A percentile compares a stretch with the other conserved stretches of the same genome.
phyloP scores from a whole-genome alignment of 2,797 vertebrate genomes.

The Malurus splendens region DNA sequence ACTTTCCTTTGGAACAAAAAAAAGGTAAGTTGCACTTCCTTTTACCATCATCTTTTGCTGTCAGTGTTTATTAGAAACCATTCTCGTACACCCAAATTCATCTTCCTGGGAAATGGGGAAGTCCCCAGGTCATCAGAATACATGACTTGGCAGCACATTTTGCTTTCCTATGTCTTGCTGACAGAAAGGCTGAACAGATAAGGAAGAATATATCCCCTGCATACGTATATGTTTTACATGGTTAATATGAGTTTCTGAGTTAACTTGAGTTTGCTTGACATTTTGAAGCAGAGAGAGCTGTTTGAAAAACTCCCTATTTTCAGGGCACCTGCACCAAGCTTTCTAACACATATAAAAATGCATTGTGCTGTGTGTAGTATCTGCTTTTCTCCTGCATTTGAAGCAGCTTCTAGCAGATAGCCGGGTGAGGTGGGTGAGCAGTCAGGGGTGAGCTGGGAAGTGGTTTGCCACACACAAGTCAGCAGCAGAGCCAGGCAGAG shows the following conservation, averaged over 20 bases:
- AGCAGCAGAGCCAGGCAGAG: not conserved
- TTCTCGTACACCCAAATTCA: not conserved
- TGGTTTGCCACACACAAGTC: not conserved
- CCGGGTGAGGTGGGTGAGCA: not conserved
- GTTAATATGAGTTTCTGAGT: not conserved
- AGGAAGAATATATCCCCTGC: not conserved
- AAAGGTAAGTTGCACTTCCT: not conserved
- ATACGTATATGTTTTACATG: not conserved
- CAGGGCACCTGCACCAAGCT: not conserved
- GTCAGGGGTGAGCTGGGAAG: not conserved
- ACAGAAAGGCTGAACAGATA: slow-evolving; percentile 4
- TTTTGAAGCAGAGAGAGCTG: not conserved
- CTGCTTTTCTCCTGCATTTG: not conserved
- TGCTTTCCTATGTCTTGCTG: slow-evolving; percentile 18
- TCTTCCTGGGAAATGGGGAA: slow-evolving; percentile 49
- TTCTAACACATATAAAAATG: not conserved
- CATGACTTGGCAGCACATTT: slow-evolving; percentile 15
- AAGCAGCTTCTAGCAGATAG: not conserved
- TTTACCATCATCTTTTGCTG: slow-evolving; percentile 12
- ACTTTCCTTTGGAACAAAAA: slow-evolving; percentile 40
- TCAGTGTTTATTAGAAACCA: slow-evolving; percentile 26
- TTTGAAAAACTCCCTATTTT: not conserved
- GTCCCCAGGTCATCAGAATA: slow-evolving; percentile 27
- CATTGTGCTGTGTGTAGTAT: accelerated
- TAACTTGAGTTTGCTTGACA: not conserved